Base-by-base conservation (phyloP, 2,797 vertebrate genomes). In the Prionace glauca region DNA sequence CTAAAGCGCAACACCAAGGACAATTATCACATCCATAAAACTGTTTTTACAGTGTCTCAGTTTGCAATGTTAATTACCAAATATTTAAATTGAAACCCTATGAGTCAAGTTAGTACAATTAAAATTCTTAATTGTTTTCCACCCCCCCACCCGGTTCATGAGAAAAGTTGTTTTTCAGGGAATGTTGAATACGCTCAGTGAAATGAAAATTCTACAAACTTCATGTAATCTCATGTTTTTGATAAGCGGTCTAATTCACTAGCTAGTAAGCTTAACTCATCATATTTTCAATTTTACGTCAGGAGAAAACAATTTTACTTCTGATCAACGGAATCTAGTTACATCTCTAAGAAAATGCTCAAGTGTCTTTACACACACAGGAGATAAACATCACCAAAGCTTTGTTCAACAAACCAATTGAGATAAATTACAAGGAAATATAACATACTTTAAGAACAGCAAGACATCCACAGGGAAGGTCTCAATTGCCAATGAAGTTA, bases 381-480 rank as follows among this genome's bases (percentile, higher is more conserved):
- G 18, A 87, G 2, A 56, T 26, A 7, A 50, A 4, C 81, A 84
- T 45, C 4, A 84, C 41, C 79, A 41, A 81, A 81, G 16, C 8
- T 50, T 36, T 50, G 45, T 90, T 84, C 56, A 62, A 65, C 22
- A 90, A 62, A 32, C 1, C 29, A 92, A 92, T 36, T 11, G n/a
- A 69, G 32, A 24, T 65, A 65, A n/a, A n/a, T 65, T 62, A 0
- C 32, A 12, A 69, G 20, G 20, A 69, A 62, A 92, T 41, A 41
- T 7, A 60, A 95, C 93, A 50, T 95, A 95, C 93, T 77, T 95
- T 71, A 91, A 91, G 32, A 95, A 95, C 16, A 95, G 93, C 26
- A 95, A 41, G 60, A 74, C 69, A n/a, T 56, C 93, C 69, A 29
- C 50, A 56, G 93, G 93, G 41, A 95, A n/a, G 29, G 14, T 56